Evolutionary conservation across 2,113 vertebrate species (phyloP).

Genomic region (Tylochromis polylepis): DNA sequence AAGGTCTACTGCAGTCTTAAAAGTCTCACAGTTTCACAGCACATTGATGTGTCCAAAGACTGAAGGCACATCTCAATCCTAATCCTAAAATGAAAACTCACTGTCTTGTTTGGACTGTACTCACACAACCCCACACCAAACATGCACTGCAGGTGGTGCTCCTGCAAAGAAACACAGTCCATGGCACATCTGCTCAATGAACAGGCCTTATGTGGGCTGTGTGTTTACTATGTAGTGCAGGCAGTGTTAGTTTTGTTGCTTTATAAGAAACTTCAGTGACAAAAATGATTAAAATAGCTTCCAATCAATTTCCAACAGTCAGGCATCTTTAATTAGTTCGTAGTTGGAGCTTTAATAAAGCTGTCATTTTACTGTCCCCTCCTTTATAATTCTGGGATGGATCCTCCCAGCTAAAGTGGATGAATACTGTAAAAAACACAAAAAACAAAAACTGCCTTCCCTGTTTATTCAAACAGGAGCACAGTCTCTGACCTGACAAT

Average conservation of each 20-base stretch:
- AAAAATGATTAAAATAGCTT: background rate
- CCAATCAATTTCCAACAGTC: background rate
- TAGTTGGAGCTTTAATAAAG: background rate
- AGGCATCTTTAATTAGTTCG: background rate
- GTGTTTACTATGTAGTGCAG: background rate
- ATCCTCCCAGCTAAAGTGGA: background rate
- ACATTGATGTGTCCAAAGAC: background rate
- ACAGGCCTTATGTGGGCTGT: background rate
- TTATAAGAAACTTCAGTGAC: background rate
- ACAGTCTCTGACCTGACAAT: background rate
- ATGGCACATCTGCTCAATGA: background rate
- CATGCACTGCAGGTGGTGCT: background rate
- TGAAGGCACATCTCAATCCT: background rate
- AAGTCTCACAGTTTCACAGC: background rate
- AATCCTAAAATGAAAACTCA: background rate
- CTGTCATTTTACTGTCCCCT: background rate
- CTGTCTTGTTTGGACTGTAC: background rate
- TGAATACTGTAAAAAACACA: background rate
- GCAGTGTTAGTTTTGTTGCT: background rate
- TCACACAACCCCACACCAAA: background rate
- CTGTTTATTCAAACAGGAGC: background rate
- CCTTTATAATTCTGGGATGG: background rate
- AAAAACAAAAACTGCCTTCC: background rate
- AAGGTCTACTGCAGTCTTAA: background rate
- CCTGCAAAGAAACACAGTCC: background rate